These are phyloP conservation scores for Cremastinae sp. DNA, from an alignment of 2,888 invertebrate species.

Conservation along the genomic window DNA sequence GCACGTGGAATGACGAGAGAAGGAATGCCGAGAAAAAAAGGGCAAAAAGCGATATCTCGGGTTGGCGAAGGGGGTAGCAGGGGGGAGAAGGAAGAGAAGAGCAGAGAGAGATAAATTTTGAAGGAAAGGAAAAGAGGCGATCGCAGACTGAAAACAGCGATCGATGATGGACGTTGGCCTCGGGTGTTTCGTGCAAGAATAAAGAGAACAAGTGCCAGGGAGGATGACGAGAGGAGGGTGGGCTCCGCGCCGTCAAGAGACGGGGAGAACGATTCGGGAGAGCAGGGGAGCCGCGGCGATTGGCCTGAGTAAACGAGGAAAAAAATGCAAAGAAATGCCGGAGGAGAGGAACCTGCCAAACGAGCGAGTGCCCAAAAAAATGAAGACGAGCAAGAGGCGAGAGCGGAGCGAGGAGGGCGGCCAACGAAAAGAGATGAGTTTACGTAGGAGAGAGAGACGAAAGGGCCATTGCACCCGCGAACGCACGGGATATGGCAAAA, in stretches of 20 bases:
- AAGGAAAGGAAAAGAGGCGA: constrained; percentile 59
- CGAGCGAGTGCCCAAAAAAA: constrained; percentile 62
- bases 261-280: constrained; percentile 39
- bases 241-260: constrained; percentile 53
- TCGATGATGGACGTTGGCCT: constrained; percentile 74
- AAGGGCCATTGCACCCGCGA: constrained; percentile 79
- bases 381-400: constrained; percentile 67
- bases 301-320: constrained; percentile 57
- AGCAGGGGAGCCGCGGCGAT: constrained; percentile 51
- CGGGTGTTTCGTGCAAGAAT: constrained; percentile 74
- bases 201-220: constrained; percentile 68
- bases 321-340: constrained; percentile 37
- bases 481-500: constrained; percentile 69
- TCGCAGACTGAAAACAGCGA: constrained; percentile 68
- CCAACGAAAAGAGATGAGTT: constrained; percentile 50
- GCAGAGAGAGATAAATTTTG: constrained; percentile 41
- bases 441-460: constrained; percentile 70
- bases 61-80: background rate
- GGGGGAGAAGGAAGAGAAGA: constrained; percentile 15
- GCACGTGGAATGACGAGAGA: constrained; percentile 39
- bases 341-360: constrained; percentile 57
- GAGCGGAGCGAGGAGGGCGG: constrained; percentile 25
- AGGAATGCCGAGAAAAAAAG: constrained; percentile 47
- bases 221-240: constrained; percentile 39
- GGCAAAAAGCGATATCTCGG: constrained; percentile 6